Evolutionary conservation across 2,113 vertebrate species (phyloP), one percentile per base, ranked within the genome.

Genomic region (Herpailurus yagouaroundi): DNA sequence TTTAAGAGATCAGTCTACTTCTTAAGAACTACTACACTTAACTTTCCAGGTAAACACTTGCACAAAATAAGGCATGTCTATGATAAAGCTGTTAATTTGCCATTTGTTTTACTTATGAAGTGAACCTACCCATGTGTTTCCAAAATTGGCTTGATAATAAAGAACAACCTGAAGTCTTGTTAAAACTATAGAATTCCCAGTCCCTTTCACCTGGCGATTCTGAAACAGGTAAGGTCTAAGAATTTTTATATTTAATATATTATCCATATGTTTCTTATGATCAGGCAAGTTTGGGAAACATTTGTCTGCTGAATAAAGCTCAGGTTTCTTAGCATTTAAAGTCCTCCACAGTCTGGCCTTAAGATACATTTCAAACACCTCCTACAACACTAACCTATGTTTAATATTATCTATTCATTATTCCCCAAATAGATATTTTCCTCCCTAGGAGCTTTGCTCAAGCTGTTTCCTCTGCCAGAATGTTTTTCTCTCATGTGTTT

Each of bases 221-320:
- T 93, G 29, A 96, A 89, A 71, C 52, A 92, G 29, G 48, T 85
- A 33, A 94, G 25, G 36, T 41, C 27, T 64, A 83, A 11, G 16
- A 94, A 90, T 84, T 69, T 76, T n/a, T 50, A 63, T 94, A 85
- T 83, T 93, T 91, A 92, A 74, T 80, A 73, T 45, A 88, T 79
- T 84, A 88, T 63, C 73, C 38, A 45, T 4, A 77, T n/a, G 7
- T 81, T 89, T 93, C 60, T 91, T 73, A 89, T 41, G 41, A 73
- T 73, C 76, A 90, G 76, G 29, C 33, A 93, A 94, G 50, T 66
- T 89, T 92, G 83, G 41, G 68, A 71, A 95, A 96, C 10, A 77
- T 25, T 57, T 87, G 16, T 92, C 55, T 96, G 45, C 36, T 77
- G 3, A 91, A 15, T 92, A 96, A 89, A 74, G 50, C 16, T 63